phyloP scores from a whole-genome alignment of 2,888 invertebrate species.

The Balanococcus diminutus region DNA sequence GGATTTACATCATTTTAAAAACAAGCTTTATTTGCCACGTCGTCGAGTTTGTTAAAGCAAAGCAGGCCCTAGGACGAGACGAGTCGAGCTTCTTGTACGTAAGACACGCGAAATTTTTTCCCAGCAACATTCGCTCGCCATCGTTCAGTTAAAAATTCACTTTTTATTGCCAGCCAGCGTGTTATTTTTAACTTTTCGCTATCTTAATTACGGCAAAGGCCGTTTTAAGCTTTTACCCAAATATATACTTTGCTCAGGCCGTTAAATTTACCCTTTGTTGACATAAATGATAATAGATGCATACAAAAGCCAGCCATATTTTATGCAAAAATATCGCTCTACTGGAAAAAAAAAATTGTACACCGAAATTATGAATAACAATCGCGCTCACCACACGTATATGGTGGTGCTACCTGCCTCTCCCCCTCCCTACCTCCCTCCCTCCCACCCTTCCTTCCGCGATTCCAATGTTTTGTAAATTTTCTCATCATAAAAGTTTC shows the following conservation, averaged over 20 bases:
- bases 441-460: no score
- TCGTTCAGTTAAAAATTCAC: constrained; percentile 7
- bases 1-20: not conserved
- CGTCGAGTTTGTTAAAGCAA: no score
- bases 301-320: constrained; percentile 46
- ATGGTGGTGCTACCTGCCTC: no score
- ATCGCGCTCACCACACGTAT: not conserved
- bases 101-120: not conserved
- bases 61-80: not conserved
- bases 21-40: not conserved
- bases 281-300: constrained; percentile 50
- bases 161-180: not conserved
- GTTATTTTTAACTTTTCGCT: constrained; percentile 44
- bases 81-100: not conserved
- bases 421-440: no score
- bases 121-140: not conserved
- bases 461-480: not conserved
- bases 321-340: constrained; percentile 42
- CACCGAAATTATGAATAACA: constrained; percentile 29
- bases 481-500: constrained; percentile 9
- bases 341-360: not conserved
- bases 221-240: constrained; percentile 46
- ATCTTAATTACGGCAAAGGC: constrained; percentile 46
- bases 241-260: constrained; percentile 47
- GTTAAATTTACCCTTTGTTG: constrained; percentile 48